Conservation (phyloP, 2,113 vertebrate genomes). For the Lagopus leucura region DNA sequence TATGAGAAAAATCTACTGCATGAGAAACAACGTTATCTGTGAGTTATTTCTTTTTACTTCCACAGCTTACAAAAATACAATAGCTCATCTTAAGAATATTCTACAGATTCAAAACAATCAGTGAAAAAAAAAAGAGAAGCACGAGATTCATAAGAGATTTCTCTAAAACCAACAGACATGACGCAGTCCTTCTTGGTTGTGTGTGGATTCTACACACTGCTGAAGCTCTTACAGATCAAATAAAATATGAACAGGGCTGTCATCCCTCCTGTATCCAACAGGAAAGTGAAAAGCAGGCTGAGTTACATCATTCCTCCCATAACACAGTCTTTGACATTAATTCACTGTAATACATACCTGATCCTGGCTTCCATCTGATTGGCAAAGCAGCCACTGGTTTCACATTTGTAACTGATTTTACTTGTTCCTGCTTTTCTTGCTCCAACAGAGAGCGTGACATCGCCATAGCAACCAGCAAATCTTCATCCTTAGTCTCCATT, state of each 20-base stretch:
- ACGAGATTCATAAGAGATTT: background rate
- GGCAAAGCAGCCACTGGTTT: constrained; percentile 52
- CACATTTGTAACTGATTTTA: constrained; percentile 16
- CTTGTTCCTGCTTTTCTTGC: constrained; percentile 63
- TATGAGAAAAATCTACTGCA: background rate
- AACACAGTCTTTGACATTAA: background rate
- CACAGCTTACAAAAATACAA: background rate
- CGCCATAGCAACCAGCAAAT: constrained; percentile 90
- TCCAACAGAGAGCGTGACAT: constrained; percentile 90
- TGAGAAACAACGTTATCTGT: background rate
- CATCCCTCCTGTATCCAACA: background rate
- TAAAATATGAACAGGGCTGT: background rate
- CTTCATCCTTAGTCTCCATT: constrained; percentile 79
- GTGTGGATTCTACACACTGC: background rate
- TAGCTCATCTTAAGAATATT: background rate
- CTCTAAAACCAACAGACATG: background rate
- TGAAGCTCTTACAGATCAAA: constrained; percentile 29
- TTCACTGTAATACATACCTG: constrained; percentile 67
- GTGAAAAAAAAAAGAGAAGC: background rate
- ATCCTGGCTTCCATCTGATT: constrained; percentile 68
- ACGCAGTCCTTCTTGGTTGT: background rate
- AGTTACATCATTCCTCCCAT: background rate
- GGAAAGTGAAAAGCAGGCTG: background rate
- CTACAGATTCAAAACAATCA: background rate
- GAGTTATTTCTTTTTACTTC: background rate